phyloP scores from a whole-genome alignment of 2,797 vertebrate genomes.

The Labeo calbasu region DNA sequence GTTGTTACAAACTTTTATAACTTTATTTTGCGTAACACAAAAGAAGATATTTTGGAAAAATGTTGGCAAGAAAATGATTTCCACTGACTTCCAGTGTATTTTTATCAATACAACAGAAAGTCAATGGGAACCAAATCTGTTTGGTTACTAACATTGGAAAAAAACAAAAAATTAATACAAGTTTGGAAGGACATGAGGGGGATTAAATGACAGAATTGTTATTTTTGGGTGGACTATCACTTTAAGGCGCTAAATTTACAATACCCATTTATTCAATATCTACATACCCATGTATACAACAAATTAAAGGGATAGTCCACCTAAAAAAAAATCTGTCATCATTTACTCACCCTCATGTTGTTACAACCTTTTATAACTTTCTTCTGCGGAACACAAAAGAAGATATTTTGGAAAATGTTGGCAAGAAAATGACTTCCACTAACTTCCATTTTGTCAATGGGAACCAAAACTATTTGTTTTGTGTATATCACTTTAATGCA shows the following conservation, averaged over 20 bases:
- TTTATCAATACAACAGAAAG: background rate
- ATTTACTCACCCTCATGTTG: background rate
- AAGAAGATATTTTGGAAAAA: background rate
- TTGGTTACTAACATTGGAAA: background rate
- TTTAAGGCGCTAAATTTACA: background rate
- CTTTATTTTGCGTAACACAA: background rate
- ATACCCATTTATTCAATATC: too few species aligned
- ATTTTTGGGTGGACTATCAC: background rate
- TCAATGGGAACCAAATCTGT: background rate
- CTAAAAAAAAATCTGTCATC: background rate
- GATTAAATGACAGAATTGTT: background rate
- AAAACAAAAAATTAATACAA: background rate
- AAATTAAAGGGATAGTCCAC: too few species aligned
- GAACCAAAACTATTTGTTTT: background rate
- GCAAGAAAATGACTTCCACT: background rate
- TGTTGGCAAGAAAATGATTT: background rate
- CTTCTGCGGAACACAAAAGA: background rate
- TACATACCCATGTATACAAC: too few species aligned
- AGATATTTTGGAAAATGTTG: background rate
- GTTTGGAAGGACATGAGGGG: background rate
- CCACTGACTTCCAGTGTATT: background rate
- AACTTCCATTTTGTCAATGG: background rate
- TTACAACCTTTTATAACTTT: background rate
- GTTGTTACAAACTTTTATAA: background rate
- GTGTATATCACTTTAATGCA: background rate